Base-by-base conservation (phyloP, 1,140 invertebrate species). In the Drosophila fuyamai region DNA sequence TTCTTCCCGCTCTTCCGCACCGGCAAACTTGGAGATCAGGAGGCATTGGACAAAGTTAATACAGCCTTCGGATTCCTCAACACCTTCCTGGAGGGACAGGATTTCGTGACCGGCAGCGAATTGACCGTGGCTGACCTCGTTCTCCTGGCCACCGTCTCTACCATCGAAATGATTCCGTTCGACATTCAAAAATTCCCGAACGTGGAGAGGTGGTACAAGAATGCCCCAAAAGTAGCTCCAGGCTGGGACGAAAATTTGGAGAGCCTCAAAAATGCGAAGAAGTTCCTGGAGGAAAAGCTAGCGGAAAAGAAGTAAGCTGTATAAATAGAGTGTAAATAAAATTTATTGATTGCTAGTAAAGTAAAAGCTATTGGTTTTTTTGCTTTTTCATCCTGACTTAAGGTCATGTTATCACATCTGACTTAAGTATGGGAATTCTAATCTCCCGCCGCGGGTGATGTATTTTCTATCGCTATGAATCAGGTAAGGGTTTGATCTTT, bases 81-180 rank as follows among this genome's bases (percentile, higher is more conserved):
- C 58, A 94, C 91, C 4, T 95, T 96, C 85, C 91, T 97, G n/a
- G 94, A 95, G 36, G 94, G 93, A 0, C 93, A 95, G 60, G 92
- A 94, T 10, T 96, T 94, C 84, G 94, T 93, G 2, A 95, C 95
- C n/a, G 96, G 96, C 8, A 92, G 94, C 50, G 93, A 94, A 44
- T 89, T 97, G 10, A 97, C 96, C 8, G 90, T 97, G 18, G 97
- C 96, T 1, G 96, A 97, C 83, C 91, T 96, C 8, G 76, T 94
- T 9, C 72, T 96, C 7, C 82, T 95, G n/a, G 93, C 94, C 7
- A 93, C 93, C 1, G 92, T 96, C 9, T 95, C 95, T 6, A 95
- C 94, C 53, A 93, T 94, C 55, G 94, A 96, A 90, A 94, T 93
- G 0, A 92, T 94, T 4, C 94, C 94, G 4, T 95, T 95, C 46